Evolutionary conservation across 2,888 invertebrate species (phyloP), one percentile per base, ranked within the genome.

Genomic region (Leptarthrus brevirostris): DNA sequence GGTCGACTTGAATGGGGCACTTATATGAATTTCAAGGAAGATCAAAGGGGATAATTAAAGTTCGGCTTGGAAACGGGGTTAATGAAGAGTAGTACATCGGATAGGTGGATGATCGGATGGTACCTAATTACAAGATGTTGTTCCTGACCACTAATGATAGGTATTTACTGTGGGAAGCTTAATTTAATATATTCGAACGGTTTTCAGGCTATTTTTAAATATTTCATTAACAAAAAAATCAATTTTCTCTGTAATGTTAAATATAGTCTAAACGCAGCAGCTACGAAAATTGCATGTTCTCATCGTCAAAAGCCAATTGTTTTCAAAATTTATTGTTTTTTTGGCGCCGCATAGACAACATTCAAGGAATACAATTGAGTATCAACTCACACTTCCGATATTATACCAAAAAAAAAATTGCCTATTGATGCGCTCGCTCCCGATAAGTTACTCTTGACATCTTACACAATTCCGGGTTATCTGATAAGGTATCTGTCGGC

Each of bases 1-100:
- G 44, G 34, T 47, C 2, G 64, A 47, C 18, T 24, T 36, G 40
- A 8, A 36, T 34, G 36, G 40, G n/a, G 44, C 8, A 24, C 64
- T 64, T 18, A 64, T 44, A 64, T 26, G 44, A 16, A 64, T 64
- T 64, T 64, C 16, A 64, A 64, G 44, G 18, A 44, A n/a, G 47
- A 64, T 64, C 64, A 64, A 64, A 44, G 64, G 64, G 36, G 64
- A 64, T 64, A 64, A 64, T 64, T 64, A 64, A 64, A 64, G 47
- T 64, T 64, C 64, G 64, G 64, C 44, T 44, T 64, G 44, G 24
- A 44, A 64, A 20, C 20, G 64, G 47, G 47, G 64, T 64, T 64
- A 64, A 64, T 64, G 64, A 64, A 64, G 16, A 64, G 36, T n/a
- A n/a, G n/a, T 64, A 64, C 44, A 36, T 44, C 64, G 40, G 47